Evolutionary conservation across 2,113 vertebrate genomes (phyloP), one percentile per base, ranked within the genome.

Genomic region (Saccopteryx leptura): DNA sequence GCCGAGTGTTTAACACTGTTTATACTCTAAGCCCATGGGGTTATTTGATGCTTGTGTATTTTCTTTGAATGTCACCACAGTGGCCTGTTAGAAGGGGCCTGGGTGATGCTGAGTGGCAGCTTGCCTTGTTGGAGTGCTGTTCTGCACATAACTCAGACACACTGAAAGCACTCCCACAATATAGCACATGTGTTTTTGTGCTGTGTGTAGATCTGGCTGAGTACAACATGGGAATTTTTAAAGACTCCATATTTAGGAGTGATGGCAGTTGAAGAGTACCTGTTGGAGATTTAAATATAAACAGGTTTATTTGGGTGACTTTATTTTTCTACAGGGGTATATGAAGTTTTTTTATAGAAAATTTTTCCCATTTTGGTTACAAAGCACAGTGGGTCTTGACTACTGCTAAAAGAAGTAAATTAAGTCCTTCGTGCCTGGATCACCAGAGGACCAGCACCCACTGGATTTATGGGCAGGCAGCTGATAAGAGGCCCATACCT

Each of bases 241-340:
- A 85, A 50, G 85, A 71, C 83, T 93, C 89, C 83, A 6, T 58
- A 66, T 94, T 93, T 95, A 90, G 96, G 91, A 91, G 80, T 91
- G 95, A 91, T 14, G 26, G 90, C 82, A 95, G 31, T 94, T 83
- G 72, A 72, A 95, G 79, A 94, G 78, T 61, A 78, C 78, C 72
- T 93, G n/a, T 81, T 84, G 66, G 60, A 92, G 86, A 68, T 61
- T 94, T 12, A 80, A 33, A 93, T 95, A 85, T 78, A 90, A 95
- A 72, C 19, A 46, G 58, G 28, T 61, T 91, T 66, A 82, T 92
- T 79, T 68, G 48, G 65, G 31, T 95, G 24, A 33, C 68, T 97
- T 90, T 78, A 56, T 92, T 95, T 97, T 93, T 87, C 90, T 88
- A 39, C 87, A 93, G 74, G 56, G 91, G 33, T 33, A 66, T n/a